Percentiles rank a stretch among this genome's conserved stretches.
Conservation (phyloP, 2,113 vertebrate species). For the Pheucticus melanocephalus region DNA sequence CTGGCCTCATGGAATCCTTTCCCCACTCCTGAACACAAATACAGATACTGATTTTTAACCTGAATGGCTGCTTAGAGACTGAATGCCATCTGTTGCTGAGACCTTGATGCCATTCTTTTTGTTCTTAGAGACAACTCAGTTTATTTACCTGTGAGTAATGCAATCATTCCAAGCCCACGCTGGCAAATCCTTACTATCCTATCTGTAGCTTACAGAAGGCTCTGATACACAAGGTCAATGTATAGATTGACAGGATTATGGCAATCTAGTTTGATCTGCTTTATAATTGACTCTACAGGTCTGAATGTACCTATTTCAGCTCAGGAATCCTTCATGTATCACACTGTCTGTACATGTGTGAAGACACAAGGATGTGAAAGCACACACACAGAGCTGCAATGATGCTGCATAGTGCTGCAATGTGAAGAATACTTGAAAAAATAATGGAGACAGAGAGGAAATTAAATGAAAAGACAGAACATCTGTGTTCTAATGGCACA, state of each 20-base stretch:
- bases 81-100: background rate
- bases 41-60: background rate
- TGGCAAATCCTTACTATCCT: conserved; percentile 31
- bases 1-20: background rate
- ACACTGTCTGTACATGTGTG: background rate
- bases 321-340: background rate
- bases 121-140: background rate
- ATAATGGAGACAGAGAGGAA: background rate
- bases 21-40: background rate
- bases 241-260: conserved; percentile 15
- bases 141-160: conserved; percentile 40
- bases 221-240: background rate
- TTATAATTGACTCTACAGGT: background rate
- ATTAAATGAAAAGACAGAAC: background rate
- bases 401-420: background rate
- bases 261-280: background rate
- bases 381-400: background rate
- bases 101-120: background rate
- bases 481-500: background rate
- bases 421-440: background rate
- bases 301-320: background rate
- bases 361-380: background rate
- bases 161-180: conserved; percentile 17
- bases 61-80: background rate
- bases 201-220: conserved; percentile 3